These are phyloP conservation scores for Microvelia longipes DNA, from an alignment of 1,140 invertebrate genomes.

Conservation along the genomic window DNA sequence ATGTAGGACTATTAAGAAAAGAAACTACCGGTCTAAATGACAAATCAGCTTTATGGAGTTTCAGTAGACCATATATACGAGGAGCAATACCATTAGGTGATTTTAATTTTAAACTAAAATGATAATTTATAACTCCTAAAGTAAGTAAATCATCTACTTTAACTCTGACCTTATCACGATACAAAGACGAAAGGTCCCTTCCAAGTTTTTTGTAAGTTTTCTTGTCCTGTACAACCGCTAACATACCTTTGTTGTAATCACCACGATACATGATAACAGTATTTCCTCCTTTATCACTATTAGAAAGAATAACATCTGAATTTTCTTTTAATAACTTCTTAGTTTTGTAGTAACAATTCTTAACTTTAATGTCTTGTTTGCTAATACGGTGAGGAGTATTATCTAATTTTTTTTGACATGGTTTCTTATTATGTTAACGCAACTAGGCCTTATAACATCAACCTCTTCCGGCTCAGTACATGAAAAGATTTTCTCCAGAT, in stretches of 20 bases:
- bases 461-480: neutral
- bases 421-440: neutral
- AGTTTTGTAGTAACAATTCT: neutral
- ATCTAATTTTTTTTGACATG: neutral
- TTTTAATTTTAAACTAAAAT: neutral
- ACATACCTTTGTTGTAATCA: neutral
- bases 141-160: neutral
- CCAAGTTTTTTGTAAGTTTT: neutral
- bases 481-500: neutral
- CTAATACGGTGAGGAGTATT: neutral
- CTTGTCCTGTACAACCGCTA: neutral
- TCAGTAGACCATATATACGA: neutral
- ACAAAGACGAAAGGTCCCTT: neutral
- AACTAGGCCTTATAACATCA: neutral
- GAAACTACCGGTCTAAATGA: neutral
- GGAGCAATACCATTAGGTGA: neutral
- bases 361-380: neutral
- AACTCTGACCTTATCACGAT: neutral
- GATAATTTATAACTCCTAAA: neutral
- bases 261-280: neutral
- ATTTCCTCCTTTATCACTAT: neutral
- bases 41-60: neutral
- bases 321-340: neutral
- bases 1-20: neutral
- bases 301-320: neutral